Base-by-base conservation (phyloP, 2,113 vertebrate species). In the Cochlearius cochlearius region DNA sequence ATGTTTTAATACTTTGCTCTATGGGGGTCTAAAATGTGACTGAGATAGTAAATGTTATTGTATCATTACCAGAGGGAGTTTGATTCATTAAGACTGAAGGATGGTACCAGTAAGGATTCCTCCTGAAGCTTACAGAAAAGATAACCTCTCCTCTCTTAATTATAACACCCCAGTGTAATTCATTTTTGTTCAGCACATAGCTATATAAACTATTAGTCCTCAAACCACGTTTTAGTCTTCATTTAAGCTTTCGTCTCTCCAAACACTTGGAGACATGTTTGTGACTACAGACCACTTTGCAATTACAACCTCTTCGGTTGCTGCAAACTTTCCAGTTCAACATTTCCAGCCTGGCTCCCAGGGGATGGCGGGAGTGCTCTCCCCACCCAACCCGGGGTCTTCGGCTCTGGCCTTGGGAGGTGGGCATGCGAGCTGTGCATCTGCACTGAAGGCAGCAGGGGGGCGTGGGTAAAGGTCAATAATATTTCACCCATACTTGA, bases 401-500 rank as follows among this genome's bases (percentile, higher is more conserved):
- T 87, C 29, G 13, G 5, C 30, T 82, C 56, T 17, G 10, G 32
- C 45, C 47, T 34, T 5, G 0, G 9, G 69, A 88, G 23, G 38
- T 11, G 27, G 14, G 76, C 8, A 5, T 64, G n/a, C 2, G 2
- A 80, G n/a, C 66, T 49, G 32, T 30, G 15, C 39, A 47, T 72
- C 43, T 29, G 16, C 9, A 5, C 18, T 15, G 60, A 83, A 93
- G 62, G n/a, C 32, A 58, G 32, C 2, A 0, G 0, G 12, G 0
- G 12, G 14, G 41, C 12, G 41, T 12, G 12, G 12, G 5, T n/a
- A n/a, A 47, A 89, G 62, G 45, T 30, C 19, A 23, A 4, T 58
- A 36, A 47, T 47, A 74, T 72, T 90, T 59, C 21, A 63, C 38
- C 17, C 14, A 8, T n/a, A 77, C 14, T 45, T 53, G 32, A 67